Evolutionary conservation across 2,797 vertebrate genomes (phyloP).

Genomic region (Hoplostethus mediterraneus): DNA sequence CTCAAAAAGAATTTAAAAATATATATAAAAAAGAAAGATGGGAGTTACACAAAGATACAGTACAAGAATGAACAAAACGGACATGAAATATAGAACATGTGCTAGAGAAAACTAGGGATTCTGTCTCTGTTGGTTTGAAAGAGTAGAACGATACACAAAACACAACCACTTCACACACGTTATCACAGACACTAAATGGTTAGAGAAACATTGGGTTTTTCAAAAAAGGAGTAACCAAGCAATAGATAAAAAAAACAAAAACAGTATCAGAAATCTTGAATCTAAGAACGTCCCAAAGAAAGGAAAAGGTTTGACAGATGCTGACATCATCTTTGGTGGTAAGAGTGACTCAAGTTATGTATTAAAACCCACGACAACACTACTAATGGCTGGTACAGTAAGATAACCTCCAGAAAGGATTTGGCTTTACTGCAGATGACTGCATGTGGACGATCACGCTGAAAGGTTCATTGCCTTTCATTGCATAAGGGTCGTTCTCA

Average conservation of each 20-base stretch:
- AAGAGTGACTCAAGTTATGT: neutral
- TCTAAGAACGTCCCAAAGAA: too few relatives aligned
- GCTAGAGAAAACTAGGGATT: slow-evolving; percentile 5
- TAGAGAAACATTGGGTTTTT: neutral
- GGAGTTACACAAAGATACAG: slow-evolving; percentile 11
- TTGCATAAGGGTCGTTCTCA: slow-evolving; percentile 36
- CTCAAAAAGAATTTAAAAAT: slow-evolving; percentile 14
- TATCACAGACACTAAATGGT: slow-evolving; percentile 11
- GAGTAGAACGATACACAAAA: neutral
- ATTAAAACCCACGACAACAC: slow-evolving; percentile 1
- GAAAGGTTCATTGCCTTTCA: neutral
- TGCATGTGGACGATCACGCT: slow-evolving; percentile 21
- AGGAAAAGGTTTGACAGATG: slow-evolving; percentile 4
- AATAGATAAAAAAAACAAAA: too few relatives aligned
- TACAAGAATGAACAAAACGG: neutral
- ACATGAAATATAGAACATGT: too few relatives aligned
- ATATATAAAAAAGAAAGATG: slow-evolving; percentile 13
- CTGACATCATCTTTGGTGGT: slow-evolving; percentile 59
- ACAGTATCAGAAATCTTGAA: too few relatives aligned
- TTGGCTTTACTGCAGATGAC: slow-evolving; percentile 8
- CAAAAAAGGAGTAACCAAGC: neutral
- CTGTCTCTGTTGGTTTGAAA: neutral
- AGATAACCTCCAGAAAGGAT: neutral
- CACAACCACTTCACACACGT: slow-evolving; percentile 16
- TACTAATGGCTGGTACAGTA: slow-evolving; percentile 1